A percentile compares a stretch with the other conserved stretches of the same genome.
These are phyloP conservation scores for Panzeria rudis DNA, from an alignment of 2,888 invertebrate genomes.

Conservation along the genomic window DNA sequence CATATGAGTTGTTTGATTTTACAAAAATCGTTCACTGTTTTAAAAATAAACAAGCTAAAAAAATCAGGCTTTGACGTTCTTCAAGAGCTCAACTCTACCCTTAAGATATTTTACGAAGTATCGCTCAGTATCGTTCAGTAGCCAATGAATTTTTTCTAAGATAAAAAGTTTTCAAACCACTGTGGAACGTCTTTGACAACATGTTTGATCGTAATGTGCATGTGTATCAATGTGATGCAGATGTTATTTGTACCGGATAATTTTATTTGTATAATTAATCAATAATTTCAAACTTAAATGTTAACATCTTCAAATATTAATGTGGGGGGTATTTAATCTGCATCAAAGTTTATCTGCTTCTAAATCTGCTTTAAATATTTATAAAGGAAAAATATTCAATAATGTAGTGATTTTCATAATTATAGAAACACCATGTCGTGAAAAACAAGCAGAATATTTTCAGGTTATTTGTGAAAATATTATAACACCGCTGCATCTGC, in stretches of 20 bases:
- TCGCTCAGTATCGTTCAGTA: no score
- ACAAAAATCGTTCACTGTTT: no score
- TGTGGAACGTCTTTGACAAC: not conserved
- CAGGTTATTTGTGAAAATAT: no score
- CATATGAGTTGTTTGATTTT: no score
- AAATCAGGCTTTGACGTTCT: no score
- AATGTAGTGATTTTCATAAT: not conserved
- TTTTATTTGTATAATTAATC: conserved; percentile 14
- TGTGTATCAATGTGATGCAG: not conserved
- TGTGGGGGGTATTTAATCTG: not conserved
- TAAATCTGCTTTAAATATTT: conserved; percentile 20
- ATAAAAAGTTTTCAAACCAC: not conserved
- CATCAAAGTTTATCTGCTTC: not conserved
- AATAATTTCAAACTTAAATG: conserved; percentile 8
- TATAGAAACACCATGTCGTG: not conserved
- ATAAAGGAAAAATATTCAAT: not conserved
- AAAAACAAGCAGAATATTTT: no score
- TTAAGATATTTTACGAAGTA: no score
- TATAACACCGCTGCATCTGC: not conserved
- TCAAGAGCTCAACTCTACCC: no score
- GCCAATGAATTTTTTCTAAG: not conserved
- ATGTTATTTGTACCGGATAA: not conserved
- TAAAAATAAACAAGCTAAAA: no score
- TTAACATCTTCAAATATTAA: conserved; percentile 7
- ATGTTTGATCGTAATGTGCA: not conserved